phyloP scores from a whole-genome alignment of 2,797 vertebrate genomes.

The Thaleichthys pacificus region DNA sequence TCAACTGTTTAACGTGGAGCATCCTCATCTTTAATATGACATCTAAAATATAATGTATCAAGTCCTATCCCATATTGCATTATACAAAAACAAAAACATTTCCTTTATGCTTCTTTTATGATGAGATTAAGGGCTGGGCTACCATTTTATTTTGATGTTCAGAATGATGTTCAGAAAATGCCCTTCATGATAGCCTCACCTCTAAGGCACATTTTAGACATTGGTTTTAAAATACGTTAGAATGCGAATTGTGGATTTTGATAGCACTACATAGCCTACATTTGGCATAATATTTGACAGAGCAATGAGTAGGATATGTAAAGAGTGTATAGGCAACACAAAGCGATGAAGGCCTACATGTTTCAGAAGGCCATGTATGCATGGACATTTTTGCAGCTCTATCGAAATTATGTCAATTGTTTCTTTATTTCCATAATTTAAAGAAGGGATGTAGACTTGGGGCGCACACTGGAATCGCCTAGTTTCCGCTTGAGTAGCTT shows the following conservation, averaged over 20 bases:
- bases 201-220: background rate
- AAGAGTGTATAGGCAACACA: no score
- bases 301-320: no score
- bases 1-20: slow-evolving; percentile 28
- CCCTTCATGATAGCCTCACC: slow-evolving; percentile 15
- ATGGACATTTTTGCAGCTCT: no score
- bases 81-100: background rate
- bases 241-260: background rate
- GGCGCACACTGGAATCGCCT: no score
- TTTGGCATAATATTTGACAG: background rate
- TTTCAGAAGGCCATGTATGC: no score
- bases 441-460: no score
- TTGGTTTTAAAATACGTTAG: background rate
- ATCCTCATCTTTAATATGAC: slow-evolving; percentile 34
- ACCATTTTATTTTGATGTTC: background rate
- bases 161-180: background rate
- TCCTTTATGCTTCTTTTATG: no score
- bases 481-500: no score
- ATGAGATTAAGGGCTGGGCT: background rate
- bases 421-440: no score
- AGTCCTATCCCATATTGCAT: background rate
- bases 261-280: background rate
- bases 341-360: no score
- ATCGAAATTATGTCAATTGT: no score
- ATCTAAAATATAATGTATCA: slow-evolving; percentile 3